Conservation (phyloP, 2,888 invertebrate genomes). For the Eupeodes latifasciatus region DNA sequence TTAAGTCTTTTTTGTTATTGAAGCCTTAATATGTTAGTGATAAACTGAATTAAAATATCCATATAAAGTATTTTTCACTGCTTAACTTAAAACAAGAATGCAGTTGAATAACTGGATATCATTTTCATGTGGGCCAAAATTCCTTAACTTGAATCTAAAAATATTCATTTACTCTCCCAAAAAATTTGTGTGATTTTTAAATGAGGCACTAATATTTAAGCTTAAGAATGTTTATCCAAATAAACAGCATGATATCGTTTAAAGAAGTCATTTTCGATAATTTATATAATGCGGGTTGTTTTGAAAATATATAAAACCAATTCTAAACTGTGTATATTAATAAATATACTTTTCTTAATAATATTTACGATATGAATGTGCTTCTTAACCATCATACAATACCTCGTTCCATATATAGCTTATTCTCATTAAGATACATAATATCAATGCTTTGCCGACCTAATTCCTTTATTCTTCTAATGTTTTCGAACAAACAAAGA, state of each 20-base stretch:
- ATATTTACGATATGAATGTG: background rate
- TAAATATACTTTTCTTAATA: slow-evolving; percentile 6
- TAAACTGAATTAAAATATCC: no score
- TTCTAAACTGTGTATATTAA: background rate
- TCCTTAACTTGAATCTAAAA: background rate
- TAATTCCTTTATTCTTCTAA: background rate
- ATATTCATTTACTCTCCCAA: background rate
- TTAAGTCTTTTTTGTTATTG: no score
- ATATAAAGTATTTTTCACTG: no score
- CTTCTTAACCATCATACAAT: background rate
- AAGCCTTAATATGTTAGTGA: no score
- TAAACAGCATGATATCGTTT: background rate
- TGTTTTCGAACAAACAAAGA: background rate
- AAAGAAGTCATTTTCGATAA: background rate
- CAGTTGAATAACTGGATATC: background rate
- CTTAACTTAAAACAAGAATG: background rate
- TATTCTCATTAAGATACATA: background rate
- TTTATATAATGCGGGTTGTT: slow-evolving; percentile 4
- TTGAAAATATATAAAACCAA: background rate
- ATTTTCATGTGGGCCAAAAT: background rate
- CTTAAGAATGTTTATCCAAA: background rate
- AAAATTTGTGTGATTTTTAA: background rate
- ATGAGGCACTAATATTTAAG: background rate
- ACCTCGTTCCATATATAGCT: no score
- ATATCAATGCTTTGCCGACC: background rate